Evolutionary conservation across 2,113 vertebrate species (phyloP), one percentile per base, ranked within the genome.

Genomic region (Oxygymnocypris stewartii): DNA sequence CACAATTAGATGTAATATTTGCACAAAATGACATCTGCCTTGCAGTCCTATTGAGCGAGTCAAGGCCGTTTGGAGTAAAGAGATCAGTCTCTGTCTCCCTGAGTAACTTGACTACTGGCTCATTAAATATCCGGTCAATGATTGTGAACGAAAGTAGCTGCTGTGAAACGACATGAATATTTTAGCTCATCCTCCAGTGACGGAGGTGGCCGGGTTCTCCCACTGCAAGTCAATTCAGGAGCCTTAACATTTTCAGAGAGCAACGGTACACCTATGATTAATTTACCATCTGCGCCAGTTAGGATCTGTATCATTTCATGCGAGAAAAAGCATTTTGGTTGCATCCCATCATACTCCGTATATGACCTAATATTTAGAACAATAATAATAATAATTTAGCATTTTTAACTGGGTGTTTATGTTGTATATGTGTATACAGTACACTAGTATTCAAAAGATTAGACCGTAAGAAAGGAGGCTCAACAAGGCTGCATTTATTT

Each of bases 81-180:
- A 63, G 37, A 80, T 42, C 35, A 4, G 13, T 77, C 42, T 77
- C 47, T 31, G 37, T 63, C 35, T 13, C 35, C 61, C 13, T 61
- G 35, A 42, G 54, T 40, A 57, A 25, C 35, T 80, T 79, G 51
- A 40, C 20, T 54, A 49, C 47, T 54, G 49, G 47, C 51, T 37
- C 77, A 23, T 79, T 79, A 23, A 59, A 79, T 37, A 59, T 20
- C 4, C 10, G 1, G 77, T 40, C 31, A 14, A 25, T 63, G 78
- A 63, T 23, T 80, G 35, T 61, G 25, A 80, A 80, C 23, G 2
- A 63, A 7, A 63, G 23, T 16, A 25, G 13, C 57, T 42, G 2
- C 54, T 80, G 78, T 61, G 78, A 80, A 80, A 40, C 23, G 37
- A 23, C 54, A 42, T 63, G 35, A 61, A 78, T 79, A 79, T 79